Evolutionary conservation across 2,888 invertebrate species (phyloP), one percentile per base, ranked within the genome.

Genomic region (Pomacea canaliculata): DNA sequence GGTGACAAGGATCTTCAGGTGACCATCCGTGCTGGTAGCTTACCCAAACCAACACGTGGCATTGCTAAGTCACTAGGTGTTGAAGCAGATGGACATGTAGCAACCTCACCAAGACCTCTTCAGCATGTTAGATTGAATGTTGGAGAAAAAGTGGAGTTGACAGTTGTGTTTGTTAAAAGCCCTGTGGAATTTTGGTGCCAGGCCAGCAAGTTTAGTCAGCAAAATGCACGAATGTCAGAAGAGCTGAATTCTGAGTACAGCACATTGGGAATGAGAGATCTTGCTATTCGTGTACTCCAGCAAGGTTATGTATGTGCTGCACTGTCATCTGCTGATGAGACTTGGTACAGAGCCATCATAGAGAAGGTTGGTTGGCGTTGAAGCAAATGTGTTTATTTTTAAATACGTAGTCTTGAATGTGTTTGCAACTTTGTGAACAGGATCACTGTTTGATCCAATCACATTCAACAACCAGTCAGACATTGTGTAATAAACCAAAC

Each of bases 261-360:
- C 68, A 46, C 48, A 18, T 51, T 73, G 68, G 74, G 69, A 12
- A 68, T 69, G 8, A 46, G 48, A 7, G 71, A 71, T 9, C 18
- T 56, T n/a, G 37, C 59, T 16, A 2, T 76, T 51, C 67, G 59
- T 46, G 59, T 62, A 18, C 19, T 84, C 7, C 75, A 68, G 23
- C 81, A 82, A 27, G 86, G 86, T n/a, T 80, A 76, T 70, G 81
- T 85, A 16, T 89, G 88, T 82, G 84, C 85, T 56, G 87, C 87
- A 13, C 81, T 83, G 63, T 86, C 82, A 73, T 78, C 83, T 7
- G 85, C 83, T 19, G 87, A 88, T 79, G 79, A 82, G 7, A 76
- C 82, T 8, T 88, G 87, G 87, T 87, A 88, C 73, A 78, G 88
- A 70, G 87, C 84, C 1, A 75, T 77, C 18, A 82, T 89, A 19